These are phyloP conservation scores for Plutomurus gul DNA, from an alignment of 1,140 invertebrate genomes.

Conservation along the genomic window DNA sequence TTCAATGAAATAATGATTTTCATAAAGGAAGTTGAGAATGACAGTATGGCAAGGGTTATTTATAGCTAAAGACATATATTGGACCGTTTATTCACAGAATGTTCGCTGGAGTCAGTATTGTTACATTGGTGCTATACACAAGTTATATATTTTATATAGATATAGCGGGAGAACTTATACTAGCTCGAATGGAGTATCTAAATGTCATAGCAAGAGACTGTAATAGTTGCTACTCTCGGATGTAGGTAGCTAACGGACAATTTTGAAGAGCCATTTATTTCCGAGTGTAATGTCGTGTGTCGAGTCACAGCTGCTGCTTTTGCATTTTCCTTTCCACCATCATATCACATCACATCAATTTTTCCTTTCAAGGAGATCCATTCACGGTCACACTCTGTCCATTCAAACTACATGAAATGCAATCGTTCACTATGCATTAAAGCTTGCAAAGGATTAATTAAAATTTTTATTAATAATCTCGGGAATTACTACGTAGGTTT, in stretches of 20 bases:
- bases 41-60: neutral
- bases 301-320: conserved; percentile 41
- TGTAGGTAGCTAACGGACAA: conserved; percentile 6
- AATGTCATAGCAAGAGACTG: neutral
- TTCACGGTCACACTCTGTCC: neutral
- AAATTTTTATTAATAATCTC: too few species aligned
- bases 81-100: conserved; percentile 7
- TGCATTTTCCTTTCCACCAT: conserved; percentile 16
- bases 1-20: neutral
- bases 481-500: too few species aligned
- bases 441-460: too few species aligned
- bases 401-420: neutral
- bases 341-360: neutral
- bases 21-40: neutral
- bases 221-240: neutral
- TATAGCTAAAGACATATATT: too few species aligned
- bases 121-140: neutral
- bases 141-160: neutral
- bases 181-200: neutral
- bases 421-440: too few species aligned
- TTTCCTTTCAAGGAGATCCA: conserved; percentile 22
- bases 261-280: conserved; percentile 41
- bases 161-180: neutral
- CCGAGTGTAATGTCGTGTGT: conserved; percentile 46
- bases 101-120: neutral